Evolutionary conservation across 2,113 vertebrate genomes (phyloP), one percentile per base, ranked within the genome.

Genomic region (Centrocercus urophasianus): DNA sequence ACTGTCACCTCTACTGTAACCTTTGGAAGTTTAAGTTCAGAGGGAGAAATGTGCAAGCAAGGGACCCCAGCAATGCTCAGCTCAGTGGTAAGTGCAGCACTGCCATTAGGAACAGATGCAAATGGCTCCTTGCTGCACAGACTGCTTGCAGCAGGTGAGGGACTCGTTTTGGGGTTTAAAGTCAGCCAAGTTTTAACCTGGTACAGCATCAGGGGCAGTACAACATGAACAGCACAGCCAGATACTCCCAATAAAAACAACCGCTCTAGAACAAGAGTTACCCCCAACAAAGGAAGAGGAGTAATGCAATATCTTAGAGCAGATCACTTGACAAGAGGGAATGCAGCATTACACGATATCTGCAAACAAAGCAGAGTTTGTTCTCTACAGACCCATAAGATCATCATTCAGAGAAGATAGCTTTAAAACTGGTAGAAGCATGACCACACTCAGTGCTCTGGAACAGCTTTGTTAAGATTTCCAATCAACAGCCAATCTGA

Each of bases 401-500:
- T 7, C 84, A 73, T 80, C 54, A 10, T 20, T 17, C 20, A 3
- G 82, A 47, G 69, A n/a, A 27, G 36, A 22, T 12, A 38, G 74
- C 67, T 66, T 57, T 20, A 25, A n/a, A 85, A 57, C 2, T 4
- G 1, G 8, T 6, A 19, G 45, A 50, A 36, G 22, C 50, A 72
- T 20, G n/a, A 3, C 34, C 15, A 7, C 3, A n/a, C 10, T 43
- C 84, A 22, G 0, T 1, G 45, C 40, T 22, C 75, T 18, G 32
- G 20, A 57, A 6, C 24, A 63, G 76, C 47, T 25, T 30, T 1
- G 24, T 8, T 2, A 6, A 45, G 10, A 10, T 12, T 75, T 32
- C 47, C 0, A 0, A 28, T 1, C 70, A 60, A 54, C 40, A 27
- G 69, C 4, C 0, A 0, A n/a, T 25, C 1, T 11, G n/a, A 7